Base-by-base conservation (phyloP, 2,888 invertebrate species). In the Ophonus ardosiacus region DNA sequence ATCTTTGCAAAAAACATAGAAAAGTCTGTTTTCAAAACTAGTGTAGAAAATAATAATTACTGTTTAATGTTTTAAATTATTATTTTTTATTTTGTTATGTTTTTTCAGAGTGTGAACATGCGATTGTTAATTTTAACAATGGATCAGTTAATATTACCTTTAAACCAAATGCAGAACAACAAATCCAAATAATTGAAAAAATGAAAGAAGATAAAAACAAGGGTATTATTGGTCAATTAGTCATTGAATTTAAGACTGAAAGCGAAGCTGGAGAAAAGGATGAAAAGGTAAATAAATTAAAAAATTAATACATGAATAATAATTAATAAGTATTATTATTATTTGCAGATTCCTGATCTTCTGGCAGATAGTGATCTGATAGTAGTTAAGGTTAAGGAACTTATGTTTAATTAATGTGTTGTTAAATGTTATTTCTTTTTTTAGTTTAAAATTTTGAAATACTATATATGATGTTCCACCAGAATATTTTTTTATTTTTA, bases 211-310 rank as follows among this genome's bases (percentile, higher is more conserved):
- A 84, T 40, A 84, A 86, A 40, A 56, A 87, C 85, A 86, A 91
- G 76, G 93, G 93, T 0, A 89, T 93, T 0, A 91, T 92, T 17
- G 94, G 94, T 0, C 93, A 94, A 87, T 93, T 94, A 85, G 92
- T 93, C 7, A 92, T 94, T 56, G 93, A 93, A 87, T 94, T 51
- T 51, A 63, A 18, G 24, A 63, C 63, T 51, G 43, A 51, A 8
- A 51, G 5, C 1, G 43, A 51, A 51, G 43, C 10, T 13, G 43
- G 10, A 51, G 43, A 51, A 51, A 51, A 51, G 8, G 10, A 51
- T 8, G 4, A 13, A 8, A 51, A 8, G 43, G 43, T 51, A 51
- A 51, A 51, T 51, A 51, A 10, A 51, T 13, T 51, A 13, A 51
- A 8, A 10, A 51, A 51, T 3, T 51, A 31, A 31, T 51, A 51